Conservation (phyloP, 2,888 invertebrate genomes). For the Steinernema carpocapsae region DNA sequence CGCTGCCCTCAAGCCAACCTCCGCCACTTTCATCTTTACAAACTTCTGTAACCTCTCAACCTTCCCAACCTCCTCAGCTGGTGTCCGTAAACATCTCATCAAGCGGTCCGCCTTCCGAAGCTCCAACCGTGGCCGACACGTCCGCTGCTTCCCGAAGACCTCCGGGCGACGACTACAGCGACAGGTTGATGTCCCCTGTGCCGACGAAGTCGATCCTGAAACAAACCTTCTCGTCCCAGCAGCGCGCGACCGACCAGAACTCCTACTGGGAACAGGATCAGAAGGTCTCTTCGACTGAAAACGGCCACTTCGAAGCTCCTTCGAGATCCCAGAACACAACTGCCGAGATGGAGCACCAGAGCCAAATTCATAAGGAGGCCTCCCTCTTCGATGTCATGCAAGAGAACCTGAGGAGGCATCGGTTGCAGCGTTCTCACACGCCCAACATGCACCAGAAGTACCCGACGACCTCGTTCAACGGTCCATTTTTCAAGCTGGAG, state of each 20-base stretch:
- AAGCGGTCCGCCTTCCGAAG: background rate
- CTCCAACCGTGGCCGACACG: constrained; percentile 46
- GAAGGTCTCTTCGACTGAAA: background rate
- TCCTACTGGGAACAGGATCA: constrained; percentile 41
- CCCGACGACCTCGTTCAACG: constrained; percentile 61
- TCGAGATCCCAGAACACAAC: background rate
- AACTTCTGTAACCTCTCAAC: no score
- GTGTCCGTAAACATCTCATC: constrained; percentile 21
- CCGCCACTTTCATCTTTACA: constrained; percentile 21
- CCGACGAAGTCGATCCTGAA: constrained; percentile 52
- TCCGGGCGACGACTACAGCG: constrained; percentile 56
- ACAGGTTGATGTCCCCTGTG: constrained; percentile 62
- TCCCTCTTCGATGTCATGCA: constrained; percentile 54
- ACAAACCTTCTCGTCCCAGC: constrained; percentile 41
- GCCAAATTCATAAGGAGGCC: constrained; percentile 47
- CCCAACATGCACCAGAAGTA: constrained; percentile 38
- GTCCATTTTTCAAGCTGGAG: constrained; percentile 67
- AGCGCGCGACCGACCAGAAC: constrained; percentile 40
- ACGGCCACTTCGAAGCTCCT: background rate
- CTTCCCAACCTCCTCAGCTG: constrained; percentile 36
- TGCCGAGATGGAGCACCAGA: constrained; percentile 50
- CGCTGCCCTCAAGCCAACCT: constrained; percentile 32
- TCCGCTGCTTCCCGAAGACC: constrained; percentile 40
- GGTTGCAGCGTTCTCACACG: constrained; percentile 42
- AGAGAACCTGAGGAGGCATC: constrained; percentile 62